These are phyloP conservation scores for Villa cingulata DNA, from an alignment of 2,888 invertebrate species.

Conservation along the genomic window DNA sequence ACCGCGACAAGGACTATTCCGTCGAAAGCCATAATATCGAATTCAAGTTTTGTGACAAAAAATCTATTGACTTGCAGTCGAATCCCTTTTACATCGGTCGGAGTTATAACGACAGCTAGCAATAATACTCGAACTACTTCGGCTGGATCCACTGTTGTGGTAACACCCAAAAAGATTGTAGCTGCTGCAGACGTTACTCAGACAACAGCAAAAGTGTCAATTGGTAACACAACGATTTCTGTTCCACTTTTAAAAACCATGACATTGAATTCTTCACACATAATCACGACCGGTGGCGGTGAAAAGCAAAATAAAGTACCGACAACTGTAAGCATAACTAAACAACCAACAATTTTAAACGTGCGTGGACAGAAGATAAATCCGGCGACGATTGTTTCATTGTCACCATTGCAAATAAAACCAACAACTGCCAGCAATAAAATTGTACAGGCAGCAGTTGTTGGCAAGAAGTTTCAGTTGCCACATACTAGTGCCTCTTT, in stretches of 20 bases:
- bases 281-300: slow-evolving; percentile 19
- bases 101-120: slow-evolving; percentile 9
- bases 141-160: slow-evolving; percentile 32
- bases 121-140: slow-evolving; percentile 6
- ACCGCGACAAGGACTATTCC: not conserved
- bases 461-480: slow-evolving; percentile 28
- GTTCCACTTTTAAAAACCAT: slow-evolving; percentile 31
- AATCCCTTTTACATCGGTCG: slow-evolving; percentile 12
- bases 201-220: slow-evolving; percentile 40
- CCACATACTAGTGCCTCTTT: slow-evolving; percentile 35
- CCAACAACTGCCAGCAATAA: slow-evolving; percentile 27
- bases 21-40: not conserved
- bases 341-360: slow-evolving; percentile 22
- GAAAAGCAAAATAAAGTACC: slow-evolving; percentile 18
- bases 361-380: slow-evolving; percentile 26
- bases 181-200: slow-evolving; percentile 42
- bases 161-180: slow-evolving; percentile 38
- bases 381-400: slow-evolving; percentile 29
- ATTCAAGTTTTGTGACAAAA: not conserved
- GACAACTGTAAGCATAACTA: slow-evolving; percentile 24
- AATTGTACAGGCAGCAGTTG: slow-evolving; percentile 35
- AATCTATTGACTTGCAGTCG: slow-evolving; percentile 9
- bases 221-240: slow-evolving; percentile 35
- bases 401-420: slow-evolving; percentile 31
- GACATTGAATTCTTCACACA: slow-evolving; percentile 24